Conservation (phyloP, 2,113 vertebrate genomes). For the Falco punctatus region DNA sequence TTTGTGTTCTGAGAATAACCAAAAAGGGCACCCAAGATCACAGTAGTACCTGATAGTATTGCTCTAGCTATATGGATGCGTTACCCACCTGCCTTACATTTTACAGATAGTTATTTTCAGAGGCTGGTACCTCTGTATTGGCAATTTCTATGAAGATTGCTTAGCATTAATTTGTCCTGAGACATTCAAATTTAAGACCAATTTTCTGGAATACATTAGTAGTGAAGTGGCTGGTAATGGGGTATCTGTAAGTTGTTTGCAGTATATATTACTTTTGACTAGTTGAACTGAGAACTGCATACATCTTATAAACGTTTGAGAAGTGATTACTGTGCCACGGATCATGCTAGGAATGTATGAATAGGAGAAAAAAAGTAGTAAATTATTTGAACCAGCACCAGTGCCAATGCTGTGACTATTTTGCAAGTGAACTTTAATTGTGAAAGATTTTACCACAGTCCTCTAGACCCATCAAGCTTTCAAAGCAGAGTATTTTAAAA, state of each 20-base stretch:
- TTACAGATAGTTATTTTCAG: neutral
- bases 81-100: neutral
- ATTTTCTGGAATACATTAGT: neutral
- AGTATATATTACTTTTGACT: neutral
- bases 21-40: neutral
- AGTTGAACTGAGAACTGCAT: neutral
- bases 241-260: neutral
- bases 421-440: neutral
- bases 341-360: neutral
- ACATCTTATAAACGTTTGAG: neutral
- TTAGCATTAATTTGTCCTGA: neutral
- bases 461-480: neutral
- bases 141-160: neutral
- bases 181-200: neutral
- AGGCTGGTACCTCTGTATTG: neutral
- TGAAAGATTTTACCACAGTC: neutral
- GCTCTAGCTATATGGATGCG: neutral
- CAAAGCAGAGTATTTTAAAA: neutral
- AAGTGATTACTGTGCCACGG: neutral
- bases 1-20: neutral
- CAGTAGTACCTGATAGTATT: neutral
- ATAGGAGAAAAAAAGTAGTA: neutral
- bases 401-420: neutral
- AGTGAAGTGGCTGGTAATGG: neutral
- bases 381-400: neutral